Evolutionary conservation across 2,797 vertebrate genomes (phyloP).

Genomic region (Enteromius anoplus): DNA sequence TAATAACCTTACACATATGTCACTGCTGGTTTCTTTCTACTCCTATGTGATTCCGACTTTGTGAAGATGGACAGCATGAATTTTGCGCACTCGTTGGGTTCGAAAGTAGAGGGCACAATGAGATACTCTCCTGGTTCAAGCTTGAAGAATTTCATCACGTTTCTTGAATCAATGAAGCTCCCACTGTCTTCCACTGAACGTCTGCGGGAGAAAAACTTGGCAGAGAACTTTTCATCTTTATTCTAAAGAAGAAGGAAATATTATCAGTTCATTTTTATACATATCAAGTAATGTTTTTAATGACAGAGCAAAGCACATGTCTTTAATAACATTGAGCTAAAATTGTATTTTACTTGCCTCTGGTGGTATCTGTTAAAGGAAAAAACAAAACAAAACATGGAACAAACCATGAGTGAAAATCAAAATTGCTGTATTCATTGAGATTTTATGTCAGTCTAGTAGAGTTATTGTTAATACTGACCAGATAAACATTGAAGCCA

Average conservation of each 20-base stretch:
- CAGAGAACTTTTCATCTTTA: slow-evolving; percentile 38
- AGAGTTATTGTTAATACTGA: slow-evolving; percentile 21
- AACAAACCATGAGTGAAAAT: background rate
- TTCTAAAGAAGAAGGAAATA: slow-evolving; percentile 22
- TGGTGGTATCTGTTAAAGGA: slow-evolving; percentile 39
- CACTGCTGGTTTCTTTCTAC: background rate
- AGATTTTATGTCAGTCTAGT: background rate
- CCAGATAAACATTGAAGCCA: slow-evolving; percentile 57
- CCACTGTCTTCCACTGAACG: slow-evolving; percentile 21
- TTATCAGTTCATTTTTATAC: background rate
- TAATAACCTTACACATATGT: slow-evolving; percentile 19
- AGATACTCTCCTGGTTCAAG: slow-evolving; percentile 61
- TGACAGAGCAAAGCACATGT: background rate
- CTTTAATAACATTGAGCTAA: background rate
- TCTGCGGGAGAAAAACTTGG: slow-evolving; percentile 33
- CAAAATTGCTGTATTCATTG: background rate
- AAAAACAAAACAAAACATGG: background rate
- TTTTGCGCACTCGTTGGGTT: slow-evolving; percentile 51
- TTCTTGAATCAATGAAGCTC: slow-evolving; percentile 27
- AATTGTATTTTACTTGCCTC: slow-evolving; percentile 30
- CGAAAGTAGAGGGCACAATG: slow-evolving; percentile 57
- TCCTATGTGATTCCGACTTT: slow-evolving; percentile 55
- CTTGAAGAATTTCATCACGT: slow-evolving; percentile 53
- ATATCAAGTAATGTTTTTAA: background rate
- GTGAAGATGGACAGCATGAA: slow-evolving; percentile 57